Evolutionary conservation across 2,888 invertebrate genomes (phyloP).

Genomic region (Xylota segnis): DNA sequence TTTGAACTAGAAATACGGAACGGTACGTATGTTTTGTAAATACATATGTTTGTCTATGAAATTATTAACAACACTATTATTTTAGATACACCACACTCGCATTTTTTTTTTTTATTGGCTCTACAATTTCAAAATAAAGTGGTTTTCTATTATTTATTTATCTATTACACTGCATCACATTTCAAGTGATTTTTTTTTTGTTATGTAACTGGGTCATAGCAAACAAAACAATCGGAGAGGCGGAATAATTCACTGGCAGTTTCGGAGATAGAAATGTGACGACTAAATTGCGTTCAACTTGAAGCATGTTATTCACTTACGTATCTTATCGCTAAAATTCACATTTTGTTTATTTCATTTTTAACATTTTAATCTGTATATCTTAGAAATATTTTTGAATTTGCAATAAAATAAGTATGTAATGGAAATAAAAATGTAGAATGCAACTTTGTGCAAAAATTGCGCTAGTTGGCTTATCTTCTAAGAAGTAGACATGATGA

Average conservation of each 20-base stretch:
- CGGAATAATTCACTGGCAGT: slow-evolving; percentile 31
- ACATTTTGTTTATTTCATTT: slow-evolving; percentile 39
- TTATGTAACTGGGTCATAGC: slow-evolving; percentile 36
- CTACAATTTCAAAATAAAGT: background rate
- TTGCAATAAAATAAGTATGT: slow-evolving; percentile 3
- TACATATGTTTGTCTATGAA: background rate
- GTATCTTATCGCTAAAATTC: slow-evolving; percentile 63
- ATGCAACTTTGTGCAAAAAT: background rate
- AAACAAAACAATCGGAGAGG: slow-evolving; percentile 23
- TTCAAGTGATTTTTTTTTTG: background rate
- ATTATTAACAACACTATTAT: background rate
- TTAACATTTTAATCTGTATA: slow-evolving; percentile 42
- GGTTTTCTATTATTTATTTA: background rate
- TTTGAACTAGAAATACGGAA: background rate
- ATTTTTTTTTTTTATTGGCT: background rate
- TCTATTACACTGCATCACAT: background rate
- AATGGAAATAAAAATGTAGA: background rate
- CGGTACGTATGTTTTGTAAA: background rate
- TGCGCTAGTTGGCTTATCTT: slow-evolving; percentile 5
- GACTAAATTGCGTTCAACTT: slow-evolving; percentile 39
- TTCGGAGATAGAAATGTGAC: slow-evolving; percentile 50
- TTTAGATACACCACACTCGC: background rate
- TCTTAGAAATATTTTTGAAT: slow-evolving; percentile 34
- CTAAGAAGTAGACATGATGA: slow-evolving; percentile 5
- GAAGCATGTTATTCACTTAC: slow-evolving; percentile 25